Base-by-base conservation (phyloP, 2,797 vertebrate genomes). In the Harpagifer antarcticus region DNA sequence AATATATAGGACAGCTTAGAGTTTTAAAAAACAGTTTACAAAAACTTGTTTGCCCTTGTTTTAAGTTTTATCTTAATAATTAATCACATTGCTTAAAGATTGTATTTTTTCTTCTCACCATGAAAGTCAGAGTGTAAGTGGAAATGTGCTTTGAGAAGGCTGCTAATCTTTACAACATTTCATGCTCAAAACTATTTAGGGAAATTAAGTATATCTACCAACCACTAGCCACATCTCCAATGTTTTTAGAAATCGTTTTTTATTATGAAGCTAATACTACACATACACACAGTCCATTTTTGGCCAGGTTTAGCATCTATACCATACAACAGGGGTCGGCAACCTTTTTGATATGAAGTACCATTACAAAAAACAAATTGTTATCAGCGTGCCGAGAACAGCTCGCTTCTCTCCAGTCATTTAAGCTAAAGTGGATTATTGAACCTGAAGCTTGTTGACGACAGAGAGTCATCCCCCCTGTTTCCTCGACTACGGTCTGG, bases 71-170 rank as follows among this genome's bases (percentile, higher is more conserved):
- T 47, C 23, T 58, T 20, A 70, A 55, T 65, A 44, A 40, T 68
- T 63, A 50, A 56, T 60, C 40, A 20, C 54, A 9, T 42, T n/a
- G 9, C 50, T 49, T 58, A 53, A 45, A 10, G 33, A 37, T 37
- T 7, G 6, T 1, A 37, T 37, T 7, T 37, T 9, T 37, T 37
- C 6, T 37, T 37, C 33, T 37, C 33, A 9, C 33, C 33, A 37
- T 37, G 33, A 9, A 9, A 37, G 33, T 37, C 33, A 37, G 52
- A 79, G 74, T 77, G 23, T 42, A 10, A 42, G 17, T 45, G 20
- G 49, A 70, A 76, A 73, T 68, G 68, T 70, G 49, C 47, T 73
- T 65, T 43, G 40, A 55, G 53, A 70, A 53, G 58, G 31, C 71
- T 50, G 62, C 56, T 60, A 57, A 63, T 66, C 49, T 77, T 68